Evolutionary conservation across 2,113 vertebrate species (phyloP).

Genomic region (Zosterops japonicus): DNA sequence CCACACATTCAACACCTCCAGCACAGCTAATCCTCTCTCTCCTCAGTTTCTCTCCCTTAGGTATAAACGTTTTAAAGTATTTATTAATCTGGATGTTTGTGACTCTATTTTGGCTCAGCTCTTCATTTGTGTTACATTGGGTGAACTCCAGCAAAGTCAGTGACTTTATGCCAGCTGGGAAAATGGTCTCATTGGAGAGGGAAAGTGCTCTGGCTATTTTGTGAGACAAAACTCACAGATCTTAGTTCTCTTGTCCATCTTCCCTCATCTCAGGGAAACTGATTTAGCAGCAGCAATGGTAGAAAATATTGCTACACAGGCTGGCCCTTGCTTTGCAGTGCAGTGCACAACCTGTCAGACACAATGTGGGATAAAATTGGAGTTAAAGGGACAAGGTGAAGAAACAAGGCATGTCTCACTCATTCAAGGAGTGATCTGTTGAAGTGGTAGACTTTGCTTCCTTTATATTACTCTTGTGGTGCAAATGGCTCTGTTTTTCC

Average conservation of each 20-base stretch:
- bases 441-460: background rate
- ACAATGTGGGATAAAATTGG: background rate
- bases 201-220: constrained; percentile 3
- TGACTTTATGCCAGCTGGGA: background rate
- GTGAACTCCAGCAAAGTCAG: background rate
- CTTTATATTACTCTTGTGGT: background rate
- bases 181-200: background rate
- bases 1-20: constrained; percentile 20
- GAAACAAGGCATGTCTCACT: background rate
- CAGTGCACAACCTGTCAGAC: background rate
- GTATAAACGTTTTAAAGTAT: constrained; percentile 44
- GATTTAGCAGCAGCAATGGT: constrained; percentile 2
- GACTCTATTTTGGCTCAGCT: constrained; percentile 33
- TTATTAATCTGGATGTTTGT: constrained; percentile 58
- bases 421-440: background rate
- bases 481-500: background rate
- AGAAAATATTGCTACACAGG: background rate
- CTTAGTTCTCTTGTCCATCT: background rate
- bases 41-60: constrained; percentile 28
- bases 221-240: background rate
- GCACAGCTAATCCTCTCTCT: constrained; percentile 3
- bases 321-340: background rate
- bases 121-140: background rate
- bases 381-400: background rate
- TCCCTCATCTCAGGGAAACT: background rate